phyloP scores from a whole-genome alignment of 1,140 invertebrate species.

The Akabosia matsudoensis region DNA sequence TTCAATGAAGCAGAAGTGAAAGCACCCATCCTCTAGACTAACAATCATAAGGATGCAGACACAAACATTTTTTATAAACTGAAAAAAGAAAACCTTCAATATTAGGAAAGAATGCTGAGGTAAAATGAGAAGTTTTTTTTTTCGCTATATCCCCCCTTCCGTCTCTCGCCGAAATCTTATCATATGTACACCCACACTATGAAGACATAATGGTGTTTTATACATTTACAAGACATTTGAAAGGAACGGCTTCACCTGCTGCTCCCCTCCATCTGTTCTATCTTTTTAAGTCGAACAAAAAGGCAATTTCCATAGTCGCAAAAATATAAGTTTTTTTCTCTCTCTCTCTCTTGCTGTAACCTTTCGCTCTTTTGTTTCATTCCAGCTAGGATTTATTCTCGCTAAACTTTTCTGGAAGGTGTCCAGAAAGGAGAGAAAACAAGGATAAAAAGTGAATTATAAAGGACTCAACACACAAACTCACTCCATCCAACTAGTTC shows the following conservation, averaged over 20 bases:
- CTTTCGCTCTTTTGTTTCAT: neutral
- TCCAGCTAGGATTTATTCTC: neutral
- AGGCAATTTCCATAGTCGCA: neutral
- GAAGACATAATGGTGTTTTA: too few species aligned
- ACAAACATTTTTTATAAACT: too few species aligned
- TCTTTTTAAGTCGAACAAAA: neutral
- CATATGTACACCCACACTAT: too few species aligned
- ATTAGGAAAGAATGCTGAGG: too few species aligned
- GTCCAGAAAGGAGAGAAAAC: slow-evolving; percentile 6
- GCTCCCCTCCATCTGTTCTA: neutral
- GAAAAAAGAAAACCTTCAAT: too few species aligned
- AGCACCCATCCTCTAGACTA: too few species aligned
- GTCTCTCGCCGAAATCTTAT: too few species aligned
- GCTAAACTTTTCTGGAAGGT: slow-evolving; percentile 7
- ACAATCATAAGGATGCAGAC: too few species aligned
- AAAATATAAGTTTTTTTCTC: neutral
- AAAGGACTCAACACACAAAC: slow-evolving; percentile 6
- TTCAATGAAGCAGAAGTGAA: too few species aligned
- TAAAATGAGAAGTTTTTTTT: too few species aligned
- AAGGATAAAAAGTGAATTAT: slow-evolving; percentile 11
- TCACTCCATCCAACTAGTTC: neutral
- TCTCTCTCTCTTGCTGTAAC: neutral
- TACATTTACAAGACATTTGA: too few species aligned
- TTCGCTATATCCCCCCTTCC: too few species aligned
- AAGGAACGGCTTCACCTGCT: slow-evolving; percentile 1